Conservation (phyloP, 2,797 vertebrate species). For the Acipenser ruthenus region DNA sequence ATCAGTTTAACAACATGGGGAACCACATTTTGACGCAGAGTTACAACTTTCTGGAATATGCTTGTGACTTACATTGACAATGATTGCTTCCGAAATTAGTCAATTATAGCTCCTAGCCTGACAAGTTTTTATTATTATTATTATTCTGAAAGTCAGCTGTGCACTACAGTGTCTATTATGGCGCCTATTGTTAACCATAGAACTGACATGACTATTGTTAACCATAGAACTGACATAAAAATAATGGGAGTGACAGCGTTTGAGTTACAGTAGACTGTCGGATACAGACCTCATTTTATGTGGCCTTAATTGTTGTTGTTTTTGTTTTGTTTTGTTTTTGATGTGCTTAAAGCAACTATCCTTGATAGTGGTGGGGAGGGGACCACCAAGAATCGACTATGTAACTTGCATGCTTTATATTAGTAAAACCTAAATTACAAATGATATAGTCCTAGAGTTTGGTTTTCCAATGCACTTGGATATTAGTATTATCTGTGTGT, state of each 20-base stretch:
- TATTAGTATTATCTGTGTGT: too few species aligned
- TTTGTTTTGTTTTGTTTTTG: conserved; percentile 19
- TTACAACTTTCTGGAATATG: conserved; percentile 56
- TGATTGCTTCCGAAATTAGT: conserved; percentile 86
- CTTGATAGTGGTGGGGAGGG: too few species aligned
- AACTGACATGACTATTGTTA: conserved; percentile 54
- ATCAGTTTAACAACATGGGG: conserved; percentile 55
- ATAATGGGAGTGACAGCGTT: conserved; percentile 50
- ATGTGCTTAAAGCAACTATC: too few species aligned
- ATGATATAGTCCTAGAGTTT: too few species aligned
- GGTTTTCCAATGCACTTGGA: too few species aligned
- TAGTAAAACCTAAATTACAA: too few species aligned
- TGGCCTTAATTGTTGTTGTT: conserved; percentile 34
- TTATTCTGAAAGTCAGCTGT: conserved; percentile 30
- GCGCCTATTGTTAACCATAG: conserved; percentile 48
- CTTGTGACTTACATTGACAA: conserved; percentile 79
- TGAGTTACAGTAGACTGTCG: conserved; percentile 47
- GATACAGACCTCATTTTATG: conserved; percentile 50
- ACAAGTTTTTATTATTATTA: conserved; percentile 49
- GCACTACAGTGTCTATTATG: conserved; percentile 51
- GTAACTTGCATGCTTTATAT: too few species aligned
- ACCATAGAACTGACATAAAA: conserved; percentile 50
- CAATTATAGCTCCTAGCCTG: conserved; percentile 76
- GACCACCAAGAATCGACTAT: too few species aligned
- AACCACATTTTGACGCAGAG: conserved; percentile 60